These are phyloP conservation scores for Zaprionus inermis DNA, from an alignment of 1,140 invertebrate genomes.

Conservation along the genomic window DNA sequence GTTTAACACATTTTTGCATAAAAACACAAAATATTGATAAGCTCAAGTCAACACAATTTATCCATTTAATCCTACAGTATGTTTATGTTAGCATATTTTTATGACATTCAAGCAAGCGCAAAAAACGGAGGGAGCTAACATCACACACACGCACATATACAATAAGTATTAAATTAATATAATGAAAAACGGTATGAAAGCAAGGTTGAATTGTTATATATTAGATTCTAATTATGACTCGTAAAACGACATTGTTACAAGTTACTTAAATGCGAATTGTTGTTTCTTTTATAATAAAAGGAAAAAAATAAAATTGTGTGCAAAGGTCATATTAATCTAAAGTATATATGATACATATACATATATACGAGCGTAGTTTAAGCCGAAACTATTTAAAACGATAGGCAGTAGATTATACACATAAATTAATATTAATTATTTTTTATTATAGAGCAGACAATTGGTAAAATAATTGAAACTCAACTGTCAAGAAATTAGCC, in stretches of 20 bases:
- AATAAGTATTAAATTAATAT: constrained; percentile 26
- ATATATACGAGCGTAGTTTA: constrained; percentile 38
- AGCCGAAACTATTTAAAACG: constrained; percentile 44
- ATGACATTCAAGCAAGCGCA: not conserved
- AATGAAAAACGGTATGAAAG: not conserved
- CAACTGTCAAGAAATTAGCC: constrained; percentile 71
- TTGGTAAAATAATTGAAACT: constrained; percentile 41
- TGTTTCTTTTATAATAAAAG: constrained; percentile 65
- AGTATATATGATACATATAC: constrained; percentile 27
- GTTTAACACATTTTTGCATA: not conserved
- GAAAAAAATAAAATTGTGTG: constrained; percentile 36
- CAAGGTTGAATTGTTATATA: constrained; percentile 50
- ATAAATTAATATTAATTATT: constrained; percentile 45
- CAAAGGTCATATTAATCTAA: constrained; percentile 50
- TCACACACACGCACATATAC: constrained; percentile 30
- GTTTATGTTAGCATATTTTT: not conserved
- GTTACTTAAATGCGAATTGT: constrained; percentile 61
- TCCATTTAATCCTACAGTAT: not conserved
- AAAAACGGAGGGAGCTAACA: not conserved
- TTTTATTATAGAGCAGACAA: constrained; percentile 52
- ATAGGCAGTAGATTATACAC: constrained; percentile 58
- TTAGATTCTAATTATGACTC: constrained; percentile 53
- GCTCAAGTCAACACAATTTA: constrained; percentile 5
- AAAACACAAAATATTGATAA: not conserved
- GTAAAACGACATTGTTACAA: constrained; percentile 62